These are phyloP conservation scores for Adelosebastes latens DNA, from an alignment of 2,797 vertebrate genomes.

Conservation along the genomic window DNA sequence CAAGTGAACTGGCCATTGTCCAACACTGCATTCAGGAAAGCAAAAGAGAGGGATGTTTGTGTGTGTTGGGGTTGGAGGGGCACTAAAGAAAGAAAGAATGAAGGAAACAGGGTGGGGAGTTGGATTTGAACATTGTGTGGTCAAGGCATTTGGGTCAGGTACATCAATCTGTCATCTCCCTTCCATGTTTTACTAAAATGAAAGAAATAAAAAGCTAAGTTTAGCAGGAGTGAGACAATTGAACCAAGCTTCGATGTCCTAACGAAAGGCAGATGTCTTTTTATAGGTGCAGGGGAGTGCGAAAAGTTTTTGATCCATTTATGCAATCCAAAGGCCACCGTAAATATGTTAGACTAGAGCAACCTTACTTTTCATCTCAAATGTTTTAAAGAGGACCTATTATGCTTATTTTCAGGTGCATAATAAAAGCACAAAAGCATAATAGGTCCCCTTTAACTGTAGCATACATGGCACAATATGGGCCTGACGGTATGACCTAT, in stretches of 20 bases:
- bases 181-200: conserved; percentile 35
- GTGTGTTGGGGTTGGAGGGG: conserved; percentile 4
- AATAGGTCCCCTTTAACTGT: neutral
- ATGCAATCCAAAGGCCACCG: neutral
- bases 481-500: neutral
- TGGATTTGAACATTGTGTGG: conserved; percentile 45
- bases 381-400: neutral
- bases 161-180: conserved; percentile 52
- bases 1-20: conserved; percentile 45
- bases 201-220: conserved; percentile 56
- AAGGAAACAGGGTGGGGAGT: conserved; percentile 26
- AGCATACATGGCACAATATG: neutral
- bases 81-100: conserved; percentile 43
- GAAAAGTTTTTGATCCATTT: conserved; percentile 30
- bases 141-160: conserved; percentile 48
- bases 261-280: conserved; percentile 54
- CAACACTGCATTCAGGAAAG: conserved; percentile 49
- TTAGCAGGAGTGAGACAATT: conserved; percentile 40
- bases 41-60: conserved; percentile 22
- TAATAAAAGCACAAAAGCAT: no score
- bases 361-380: neutral
- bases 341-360: neutral
- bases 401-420: no score
- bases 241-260: conserved; percentile 15
- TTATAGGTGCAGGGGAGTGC: conserved; percentile 12